Evolutionary conservation across 2,888 invertebrate genomes (phyloP), one percentile per base, ranked within the genome.

Genomic region (Harpalus rubripes): DNA sequence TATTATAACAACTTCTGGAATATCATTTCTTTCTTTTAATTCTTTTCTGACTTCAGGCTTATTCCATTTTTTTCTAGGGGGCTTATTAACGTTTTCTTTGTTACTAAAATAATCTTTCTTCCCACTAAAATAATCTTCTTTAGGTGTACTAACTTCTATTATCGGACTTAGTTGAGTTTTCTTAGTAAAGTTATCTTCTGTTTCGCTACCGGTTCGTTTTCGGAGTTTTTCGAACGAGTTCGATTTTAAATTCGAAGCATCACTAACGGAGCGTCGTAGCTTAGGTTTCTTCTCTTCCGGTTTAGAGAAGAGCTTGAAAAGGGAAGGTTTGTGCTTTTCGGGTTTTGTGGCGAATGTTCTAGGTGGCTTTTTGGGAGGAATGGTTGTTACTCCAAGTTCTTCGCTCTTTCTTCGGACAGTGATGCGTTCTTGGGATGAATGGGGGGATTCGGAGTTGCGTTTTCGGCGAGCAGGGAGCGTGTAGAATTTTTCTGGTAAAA

Each of bases 291-390:
- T 52, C 92, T 85, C 91, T 87, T 94, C 94, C 81, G 93, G 92
- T 89, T 93, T 93, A 88, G 94, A 93, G 87, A 95, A 95, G 5
- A 95, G 90, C 58, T 93, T 95, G 85, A 95, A 94, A n/a, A 95
- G 92, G 0, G 95, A 94, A 15, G 93, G 93, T 88, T 94, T 92
- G 10, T 87, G 81, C 89, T 94, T 80, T 16, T 26, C 39, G 22
- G 78, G 56, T 56, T 44, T 85, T 90, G 91, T 92, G 92, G 94
- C 92, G 85, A 91, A 91, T 0, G 91, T 90, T 5, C 91, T 88
- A 6, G 91, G 91, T 3, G 91, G 91, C 87, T 89, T 89, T 89
- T 90, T 88, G 86, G 90, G 85, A 87, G 91, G 85, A 88, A 88
- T 65, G 78, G 90, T 88, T 85, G 89, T 89, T 7, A 87, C 89